Evolutionary conservation across 2,113 vertebrate genomes (phyloP), one percentile per base, ranked within the genome.

Genomic region (Coregonus clupeaformis): DNA sequence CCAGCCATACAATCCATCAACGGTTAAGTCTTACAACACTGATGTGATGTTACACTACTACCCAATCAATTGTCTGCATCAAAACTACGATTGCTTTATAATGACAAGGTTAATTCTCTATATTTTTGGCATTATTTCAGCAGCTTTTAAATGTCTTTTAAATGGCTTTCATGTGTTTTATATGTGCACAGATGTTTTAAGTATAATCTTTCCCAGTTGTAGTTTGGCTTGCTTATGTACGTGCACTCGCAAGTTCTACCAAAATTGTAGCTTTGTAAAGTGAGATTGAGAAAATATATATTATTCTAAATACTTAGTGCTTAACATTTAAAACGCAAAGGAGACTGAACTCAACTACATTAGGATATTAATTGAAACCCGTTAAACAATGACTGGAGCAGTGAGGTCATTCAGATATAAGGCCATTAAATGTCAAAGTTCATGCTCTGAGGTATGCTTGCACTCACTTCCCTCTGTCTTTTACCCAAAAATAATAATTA

Each of bases 381-480:
- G 80, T 88, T 75, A 84, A 78, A 88, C 85, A 77, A 89, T 81
- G 87, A 90, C 80, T 79, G 84, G 86, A 88, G 80, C 86, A 64
- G 85, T 91, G 92, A 94, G 92, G 92, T 94, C 91, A 90, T 89
- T 91, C 86, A 87, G 81, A 91, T 90, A 90, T 93, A 94, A 94
- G 93, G 93, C 93, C 90, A 92, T 92, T 86, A 90, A 88, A 89
- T 89, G 80, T 93, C 78, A 91, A 90, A 93, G 86, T 89, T 93
- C 96, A 96, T 96, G 95, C 95, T 96, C 87, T 93, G 95, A 97
- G 94, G 94, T 96, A 94, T 93, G 89, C 87, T 86, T 88, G 93
- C 87, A 87, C 85, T 92, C 90, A 86, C 81, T 86, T 80, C 87
- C 77, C 82, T 75, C 69, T 84, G 75, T 80, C 74, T 77, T 55